A percentile compares a stretch with the other conserved stretches of the same genome.
These are phyloP conservation scores for Tenthredo notha DNA, from an alignment of 2,888 invertebrate species.

Conservation along the genomic window DNA sequence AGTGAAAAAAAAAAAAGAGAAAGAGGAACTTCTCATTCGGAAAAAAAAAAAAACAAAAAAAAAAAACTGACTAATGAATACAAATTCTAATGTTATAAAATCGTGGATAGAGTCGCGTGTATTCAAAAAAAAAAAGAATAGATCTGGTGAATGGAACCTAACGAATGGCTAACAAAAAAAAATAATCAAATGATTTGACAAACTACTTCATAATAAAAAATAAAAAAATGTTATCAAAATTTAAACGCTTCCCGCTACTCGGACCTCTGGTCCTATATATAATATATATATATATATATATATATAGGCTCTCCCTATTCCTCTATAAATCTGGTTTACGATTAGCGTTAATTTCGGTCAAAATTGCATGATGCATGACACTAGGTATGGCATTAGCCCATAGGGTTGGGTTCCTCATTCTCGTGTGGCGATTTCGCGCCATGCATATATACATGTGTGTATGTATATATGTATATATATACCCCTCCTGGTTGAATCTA, in stretches of 20 bases:
- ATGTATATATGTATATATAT: background rate
- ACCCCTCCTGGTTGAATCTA: background rate
- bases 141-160: no score
- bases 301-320: background rate
- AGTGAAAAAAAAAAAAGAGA: background rate
- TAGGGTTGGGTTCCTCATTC: background rate
- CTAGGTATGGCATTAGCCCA: background rate
- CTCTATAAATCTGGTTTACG: background rate
- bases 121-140: background rate
- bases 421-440: background rate
- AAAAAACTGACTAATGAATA: background rate
- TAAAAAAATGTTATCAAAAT: no score
- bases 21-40: background rate
- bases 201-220: no score
- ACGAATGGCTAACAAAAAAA: background rate
- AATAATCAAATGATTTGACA: no score
- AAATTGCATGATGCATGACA: constrained; percentile 17
- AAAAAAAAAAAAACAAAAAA: background rate
- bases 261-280: no score
- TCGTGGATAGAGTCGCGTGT: no score
- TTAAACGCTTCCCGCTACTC: no score
- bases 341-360: constrained; percentile 31
- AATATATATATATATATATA: background rate
- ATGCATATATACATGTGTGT: background rate
- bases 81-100: no score